Base-by-base conservation (phyloP, 2,113 vertebrate species). In the Odontophorus gujanensis region DNA sequence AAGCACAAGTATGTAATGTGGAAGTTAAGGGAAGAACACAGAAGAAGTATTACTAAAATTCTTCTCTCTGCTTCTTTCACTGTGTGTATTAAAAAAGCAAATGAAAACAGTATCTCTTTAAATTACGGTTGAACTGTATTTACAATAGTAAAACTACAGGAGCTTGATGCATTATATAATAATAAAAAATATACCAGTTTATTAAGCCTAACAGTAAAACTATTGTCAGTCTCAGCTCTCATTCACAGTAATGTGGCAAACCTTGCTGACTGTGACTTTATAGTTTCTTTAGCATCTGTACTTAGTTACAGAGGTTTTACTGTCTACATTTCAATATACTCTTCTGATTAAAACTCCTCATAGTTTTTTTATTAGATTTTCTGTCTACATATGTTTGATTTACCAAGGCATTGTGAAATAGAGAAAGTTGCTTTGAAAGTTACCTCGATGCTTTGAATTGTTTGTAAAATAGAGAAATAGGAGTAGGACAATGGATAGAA, bases 281-380 rank as follows among this genome's bases (percentile, higher is more conserved):
- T 96, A 91, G 97, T 79, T 93, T 92, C 86, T 94, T 95, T 65
- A 95, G 92, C 97, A 98, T 97, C 97, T 98, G 98, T 74, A 96
- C 85, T 92, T 97, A 94, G 94, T 98, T 98, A 97, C 4, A 1
- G 87, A 75, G 80, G 96, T 94, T 98, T 98, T 98, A 98, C 93
- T 97, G 96, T 98, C 96, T 97, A 76, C 87, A 51, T 79, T 96
- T 98, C 97, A 98, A 98, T 98, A 97, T 95, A 92, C 94, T 97
- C 89, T 96, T 96, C 96, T 97, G 97, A 98, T 97, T 97, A 97
- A 98, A 98, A 97, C 77, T 91, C 75, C 90, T 94, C 85, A 87
- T 95, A 97, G 89, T 58, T 94, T 94, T 97, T 97, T 97, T 97
- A 98, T 95, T 96, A 96, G 96, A 81, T 94, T 95, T 94, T 90